Percentiles rank a stretch among this genome's conserved stretches.
Evolutionary conservation across 2,113 vertebrate species (phyloP).

Genomic region (Myotis davidii): DNA sequence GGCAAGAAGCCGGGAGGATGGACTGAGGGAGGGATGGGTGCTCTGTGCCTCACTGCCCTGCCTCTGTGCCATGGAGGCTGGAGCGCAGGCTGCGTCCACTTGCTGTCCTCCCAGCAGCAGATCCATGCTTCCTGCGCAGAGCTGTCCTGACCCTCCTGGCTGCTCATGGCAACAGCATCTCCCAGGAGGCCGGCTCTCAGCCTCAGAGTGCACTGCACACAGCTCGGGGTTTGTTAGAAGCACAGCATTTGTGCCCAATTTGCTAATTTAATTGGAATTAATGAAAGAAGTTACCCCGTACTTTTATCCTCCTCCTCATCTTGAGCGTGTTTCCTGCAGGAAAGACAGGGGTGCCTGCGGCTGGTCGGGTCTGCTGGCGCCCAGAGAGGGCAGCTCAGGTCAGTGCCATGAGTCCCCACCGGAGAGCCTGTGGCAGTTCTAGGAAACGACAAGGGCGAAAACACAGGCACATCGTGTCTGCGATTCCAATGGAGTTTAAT

Average conservation of each 20-base stretch:
- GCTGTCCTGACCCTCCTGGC: background rate
- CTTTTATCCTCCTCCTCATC: background rate
- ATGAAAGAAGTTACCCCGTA: background rate
- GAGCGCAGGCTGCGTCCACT: background rate
- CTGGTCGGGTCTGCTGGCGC: background rate
- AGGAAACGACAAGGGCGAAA: slow-evolving; percentile 52
- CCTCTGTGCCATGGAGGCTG: background rate
- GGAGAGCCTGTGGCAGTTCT: slow-evolving; percentile 19
- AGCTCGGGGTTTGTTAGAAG: background rate
- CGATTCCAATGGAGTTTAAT: slow-evolving; percentile 28
- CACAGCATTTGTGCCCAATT: background rate
- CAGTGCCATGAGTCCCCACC: background rate
- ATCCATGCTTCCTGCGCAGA: background rate
- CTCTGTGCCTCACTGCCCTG: background rate
- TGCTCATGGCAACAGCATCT: background rate
- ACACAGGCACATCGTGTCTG: background rate
- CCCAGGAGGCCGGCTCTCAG: background rate
- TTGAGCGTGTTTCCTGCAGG: slow-evolving; percentile 15
- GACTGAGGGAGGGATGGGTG: too few species aligned
- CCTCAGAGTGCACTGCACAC: background rate
- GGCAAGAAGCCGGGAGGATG: background rate
- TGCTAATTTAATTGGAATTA: background rate
- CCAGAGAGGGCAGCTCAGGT: slow-evolving; percentile 1
- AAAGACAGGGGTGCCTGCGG: background rate
- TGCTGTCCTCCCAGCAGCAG: background rate